Conservation (phyloP, 2,797 vertebrate species). For the Iguana delicatissima region DNA sequence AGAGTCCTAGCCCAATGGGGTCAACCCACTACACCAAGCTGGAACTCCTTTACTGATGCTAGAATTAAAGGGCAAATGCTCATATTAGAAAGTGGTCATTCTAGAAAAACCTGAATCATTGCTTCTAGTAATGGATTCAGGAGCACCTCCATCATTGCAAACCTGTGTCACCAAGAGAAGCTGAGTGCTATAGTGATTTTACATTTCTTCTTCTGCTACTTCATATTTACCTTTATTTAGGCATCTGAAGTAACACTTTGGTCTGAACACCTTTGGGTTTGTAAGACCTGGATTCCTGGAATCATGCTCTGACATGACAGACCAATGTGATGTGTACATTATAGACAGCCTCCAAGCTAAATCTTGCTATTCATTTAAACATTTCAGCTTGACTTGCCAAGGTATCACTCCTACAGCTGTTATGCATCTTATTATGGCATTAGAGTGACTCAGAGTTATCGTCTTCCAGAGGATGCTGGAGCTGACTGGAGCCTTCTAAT, state of each 20-base stretch:
- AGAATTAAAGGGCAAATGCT: too few relatives aligned
- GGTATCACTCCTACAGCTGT: conserved; percentile 72
- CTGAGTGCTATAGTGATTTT: neutral
- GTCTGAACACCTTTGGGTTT: neutral
- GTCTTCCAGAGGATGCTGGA: conserved; percentile 70
- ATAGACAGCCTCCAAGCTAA: conserved; percentile 69
- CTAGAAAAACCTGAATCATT: too few relatives aligned
- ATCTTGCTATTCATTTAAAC: conserved; percentile 72
- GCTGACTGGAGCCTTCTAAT: conserved; percentile 47
- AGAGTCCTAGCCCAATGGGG: too few relatives aligned
- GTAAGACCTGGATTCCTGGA: neutral
- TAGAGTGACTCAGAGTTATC: conserved; percentile 71
- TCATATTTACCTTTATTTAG: neutral
- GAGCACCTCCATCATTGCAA: too few relatives aligned
- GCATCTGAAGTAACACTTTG: neutral
- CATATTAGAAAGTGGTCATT: too few relatives aligned
- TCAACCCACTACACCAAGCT: too few relatives aligned
- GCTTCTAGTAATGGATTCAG: neutral
- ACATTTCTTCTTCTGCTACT: neutral
- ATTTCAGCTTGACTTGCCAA: conserved; percentile 74
- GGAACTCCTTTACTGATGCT: neutral
- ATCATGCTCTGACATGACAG: neutral
- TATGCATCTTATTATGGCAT: conserved; percentile 74
- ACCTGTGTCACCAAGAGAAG: neutral
- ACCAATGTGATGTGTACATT: conserved; percentile 55